Evolutionary conservation across 2,888 invertebrate species (phyloP), one percentile per base, ranked within the genome.

Genomic region (Agriopis leucophaearia): DNA sequence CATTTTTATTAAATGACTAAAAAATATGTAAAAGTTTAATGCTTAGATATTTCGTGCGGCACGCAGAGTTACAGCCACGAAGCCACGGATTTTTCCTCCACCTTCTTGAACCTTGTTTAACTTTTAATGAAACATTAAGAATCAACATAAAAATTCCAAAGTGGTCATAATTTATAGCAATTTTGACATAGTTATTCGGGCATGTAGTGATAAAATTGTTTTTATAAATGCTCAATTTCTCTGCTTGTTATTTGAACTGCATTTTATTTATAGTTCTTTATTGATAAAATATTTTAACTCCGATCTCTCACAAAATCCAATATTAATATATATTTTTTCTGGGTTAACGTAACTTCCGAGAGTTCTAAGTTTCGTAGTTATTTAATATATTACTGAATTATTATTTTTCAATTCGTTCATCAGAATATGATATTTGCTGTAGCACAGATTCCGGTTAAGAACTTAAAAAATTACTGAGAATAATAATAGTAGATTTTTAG

Each of bases 11-110:
- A 44, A 55, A 59, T 50, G 8, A 47, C 18, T 48, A 15, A 63
- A 67, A 52, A 60, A 59, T 61, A 59, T 67, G 54, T 63, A 42
- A 52, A 58, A 59, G 54, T 63, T 58, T 63, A 57, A 40, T 59
- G 38, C 42, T 62, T 35, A 63, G 66, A 71, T 74, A 74, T 77
- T 77, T 77, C 81, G 82, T 80, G 81, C 71, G 64, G 73, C 81
- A 83, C 80, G 83, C 82, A 76, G 68, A 68, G 76, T 73, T 73
- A 69, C 73, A 64, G 73, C 79, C 76, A 74, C 76, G 75, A 77
- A 77, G 67, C 69, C 67, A 64, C 58, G 66, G 40, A 48, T 59
- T 72, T 56, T 61, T 72, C 69, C 63, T 69, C 62, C 67, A 50
- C 50, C 63, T 57, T 15, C 36, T 54, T 6, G 48, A 18, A 1